Conservation (phyloP, 2,888 invertebrate genomes). For the Falcaria lacertinaria region DNA sequence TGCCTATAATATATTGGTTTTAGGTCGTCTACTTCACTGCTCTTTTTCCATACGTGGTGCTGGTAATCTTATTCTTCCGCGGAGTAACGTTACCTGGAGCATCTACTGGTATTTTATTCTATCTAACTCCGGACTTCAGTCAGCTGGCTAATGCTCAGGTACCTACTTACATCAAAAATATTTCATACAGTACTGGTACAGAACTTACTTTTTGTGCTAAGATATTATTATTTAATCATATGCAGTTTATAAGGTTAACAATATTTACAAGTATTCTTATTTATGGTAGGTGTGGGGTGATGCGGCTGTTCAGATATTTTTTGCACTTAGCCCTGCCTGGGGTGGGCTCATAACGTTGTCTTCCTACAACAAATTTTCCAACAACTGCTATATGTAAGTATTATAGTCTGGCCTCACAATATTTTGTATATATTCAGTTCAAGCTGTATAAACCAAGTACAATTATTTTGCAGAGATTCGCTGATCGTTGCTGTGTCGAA, state of each 20-base stretch:
- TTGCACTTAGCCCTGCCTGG: constrained; percentile 91
- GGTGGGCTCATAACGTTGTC: constrained; percentile 92
- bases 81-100: constrained; percentile 90
- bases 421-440: no score
- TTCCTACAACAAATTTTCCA: constrained; percentile 91
- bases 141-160: constrained; percentile 86
- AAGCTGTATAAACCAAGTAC: no score
- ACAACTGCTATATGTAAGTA: constrained; percentile 87
- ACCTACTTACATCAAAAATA: no score
- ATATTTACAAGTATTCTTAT: no score
- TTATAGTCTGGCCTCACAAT: no score
- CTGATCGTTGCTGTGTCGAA: constrained; percentile 88
- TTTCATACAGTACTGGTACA: no score
- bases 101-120: constrained; percentile 86
- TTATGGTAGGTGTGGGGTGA: constrained; percentile 86
- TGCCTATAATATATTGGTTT: no score
- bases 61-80: constrained; percentile 87
- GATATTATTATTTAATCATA: no score
- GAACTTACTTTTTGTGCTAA: no score
- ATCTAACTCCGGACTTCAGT: constrained; percentile 88
- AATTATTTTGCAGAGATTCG: constrained; percentile 79
- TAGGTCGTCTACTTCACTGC: constrained; percentile 88
- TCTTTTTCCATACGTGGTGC: constrained; percentile 86
- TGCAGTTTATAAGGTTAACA: no score
- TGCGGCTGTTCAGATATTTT: constrained; percentile 92